Conservation (phyloP, 2,797 vertebrate species). For the Sebastes matsubarae region DNA sequence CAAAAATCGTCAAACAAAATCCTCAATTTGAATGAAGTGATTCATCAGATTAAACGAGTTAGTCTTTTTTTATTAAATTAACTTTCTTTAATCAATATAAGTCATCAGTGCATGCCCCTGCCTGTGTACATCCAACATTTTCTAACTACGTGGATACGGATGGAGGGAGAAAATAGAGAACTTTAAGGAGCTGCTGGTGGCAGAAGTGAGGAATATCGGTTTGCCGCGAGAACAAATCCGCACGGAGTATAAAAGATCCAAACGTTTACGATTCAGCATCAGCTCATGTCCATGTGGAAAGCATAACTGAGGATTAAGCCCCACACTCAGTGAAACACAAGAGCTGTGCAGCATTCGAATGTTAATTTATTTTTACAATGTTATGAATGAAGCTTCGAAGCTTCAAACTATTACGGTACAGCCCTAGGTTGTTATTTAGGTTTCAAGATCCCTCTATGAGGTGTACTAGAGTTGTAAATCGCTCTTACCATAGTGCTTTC, state of each 20-base stretch:
- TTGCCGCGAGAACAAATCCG: accelerated
- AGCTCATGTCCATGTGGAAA: too few relatives aligned
- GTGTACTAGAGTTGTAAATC: not conserved
- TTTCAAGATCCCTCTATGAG: not conserved
- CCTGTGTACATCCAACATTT: too few relatives aligned
- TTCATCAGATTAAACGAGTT: not conserved
- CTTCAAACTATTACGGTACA: too few relatives aligned
- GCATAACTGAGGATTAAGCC: too few relatives aligned
- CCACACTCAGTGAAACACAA: too few relatives aligned
- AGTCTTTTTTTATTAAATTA: too few relatives aligned
- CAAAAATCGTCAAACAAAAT: not conserved
- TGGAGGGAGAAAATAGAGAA: too few relatives aligned
- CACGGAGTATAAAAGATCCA: too few relatives aligned
- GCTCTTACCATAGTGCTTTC: slow-evolving; percentile 93
- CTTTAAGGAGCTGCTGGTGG: too few relatives aligned
- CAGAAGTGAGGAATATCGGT: too few relatives aligned
- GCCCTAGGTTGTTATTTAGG: not conserved
- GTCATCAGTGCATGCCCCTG: not conserved
- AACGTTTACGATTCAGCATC: too few relatives aligned
- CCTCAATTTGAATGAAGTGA: not conserved
- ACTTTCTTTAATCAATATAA: not conserved
- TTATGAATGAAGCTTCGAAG: not conserved
- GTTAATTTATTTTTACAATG: not conserved
- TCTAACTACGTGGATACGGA: accelerated
- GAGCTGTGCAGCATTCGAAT: not conserved